Percentiles rank a stretch among this genome's conserved stretches.
Evolutionary conservation across 1,140 invertebrate species (phyloP).

Genomic region (Heliconius himera): DNA sequence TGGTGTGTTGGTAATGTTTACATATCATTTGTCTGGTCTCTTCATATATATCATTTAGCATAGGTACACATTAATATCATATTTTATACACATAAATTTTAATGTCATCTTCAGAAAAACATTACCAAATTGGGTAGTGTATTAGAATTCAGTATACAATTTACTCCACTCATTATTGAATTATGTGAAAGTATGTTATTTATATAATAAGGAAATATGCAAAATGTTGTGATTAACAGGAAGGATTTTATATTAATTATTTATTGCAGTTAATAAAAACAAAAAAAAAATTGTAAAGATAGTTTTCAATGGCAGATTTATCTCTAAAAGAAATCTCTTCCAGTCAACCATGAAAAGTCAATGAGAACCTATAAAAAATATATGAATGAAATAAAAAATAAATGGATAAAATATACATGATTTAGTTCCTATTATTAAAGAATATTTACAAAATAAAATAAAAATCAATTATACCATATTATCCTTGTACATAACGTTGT

Average conservation of each 20-base stretch:
- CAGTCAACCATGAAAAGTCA: no score
- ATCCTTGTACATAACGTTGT: no score
- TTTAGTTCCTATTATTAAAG: neutral
- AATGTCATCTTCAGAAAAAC: neutral
- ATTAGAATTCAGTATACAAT: neutral
- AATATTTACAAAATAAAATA: neutral
- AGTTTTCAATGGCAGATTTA: no score
- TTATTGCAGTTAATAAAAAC: no score
- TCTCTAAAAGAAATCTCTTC: no score
- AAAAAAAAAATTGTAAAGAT: no score
- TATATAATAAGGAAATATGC: neutral
- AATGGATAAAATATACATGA: neutral
- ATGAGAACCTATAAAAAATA: no score
- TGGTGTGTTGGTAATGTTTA: constrained; percentile 30
- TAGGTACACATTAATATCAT: neutral
- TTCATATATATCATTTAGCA: neutral
- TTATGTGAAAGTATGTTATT: neutral
- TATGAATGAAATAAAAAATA: no score
- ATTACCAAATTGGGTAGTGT: neutral
- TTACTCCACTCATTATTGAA: neutral
- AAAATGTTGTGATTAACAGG: neutral
- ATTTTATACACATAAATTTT: neutral
- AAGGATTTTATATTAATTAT: neutral
- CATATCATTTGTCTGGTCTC: constrained; percentile 15
- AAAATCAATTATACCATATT: no score